Base-by-base conservation (phyloP, 35 echinoderm and acorn worm genomes). In the Amphiura filiformis region DNA sequence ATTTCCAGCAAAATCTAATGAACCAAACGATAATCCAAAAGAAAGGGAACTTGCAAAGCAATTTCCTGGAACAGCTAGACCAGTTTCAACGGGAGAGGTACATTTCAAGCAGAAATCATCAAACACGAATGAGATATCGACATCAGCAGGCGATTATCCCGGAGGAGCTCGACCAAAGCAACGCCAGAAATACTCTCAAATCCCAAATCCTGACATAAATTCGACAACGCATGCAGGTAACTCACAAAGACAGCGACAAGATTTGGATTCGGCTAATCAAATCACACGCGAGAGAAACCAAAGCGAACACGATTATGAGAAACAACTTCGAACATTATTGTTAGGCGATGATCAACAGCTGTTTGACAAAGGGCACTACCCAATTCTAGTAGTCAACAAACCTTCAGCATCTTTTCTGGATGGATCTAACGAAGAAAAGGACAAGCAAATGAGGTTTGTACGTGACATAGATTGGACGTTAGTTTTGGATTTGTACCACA, bases 401-500 rank as follows among this genome's bases (percentile, higher is more conserved):
- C 80, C 37, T n/a, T 13, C 34, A 26, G 38, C 7, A 2, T 2
- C 9, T 15, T 26, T 39, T 9, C 38, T 39, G 2, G 40, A 2
- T 82, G 26, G n/a, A 38, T 22, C 36, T 40, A 20, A 38, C 0
- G 38, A 42, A 20, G n/a, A 26, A 23, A 39, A 3, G 22, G 41
- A 41, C 37, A 44, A 82, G 22, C 56, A 81, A 30, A 82, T 90
- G 35, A 56, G 17, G 11, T 90, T 90, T 34, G 81, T 90, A 3
- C n/a, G 30, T 28, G 49, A 76, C 14, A 56, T 90, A 3, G 65
- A 84, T n/a, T 90, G 88, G 88, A 78, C 28, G 38, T 39, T 20
- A 5, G 88, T 90, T 1, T 90, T 90, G 18, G 88, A 90, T 38
- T 76, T 90, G 41, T 81, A 90, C 84, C 22, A 49, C 0, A 1